phyloP scores from a whole-genome alignment of 2,113 vertebrate species.

The Lethenteron camtschaticum region DNA sequence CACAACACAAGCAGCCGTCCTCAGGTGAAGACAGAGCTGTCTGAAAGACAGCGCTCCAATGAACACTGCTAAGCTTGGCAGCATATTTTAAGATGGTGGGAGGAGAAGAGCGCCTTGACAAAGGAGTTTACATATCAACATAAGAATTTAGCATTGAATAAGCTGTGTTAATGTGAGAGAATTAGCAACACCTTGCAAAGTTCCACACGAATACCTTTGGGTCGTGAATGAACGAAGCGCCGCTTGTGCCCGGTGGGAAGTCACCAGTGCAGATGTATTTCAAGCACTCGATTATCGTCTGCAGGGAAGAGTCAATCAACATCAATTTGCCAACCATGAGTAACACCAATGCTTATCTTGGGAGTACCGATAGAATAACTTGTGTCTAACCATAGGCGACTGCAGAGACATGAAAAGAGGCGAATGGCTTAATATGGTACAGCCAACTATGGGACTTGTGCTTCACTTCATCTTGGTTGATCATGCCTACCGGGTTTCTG shows the following conservation, averaged over 20 bases:
- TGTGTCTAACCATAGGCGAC: no score
- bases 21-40: neutral
- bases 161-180: neutral
- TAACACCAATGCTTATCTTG: no score
- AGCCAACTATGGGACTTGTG: no score
- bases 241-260: constrained; percentile 89
- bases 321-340: no score
- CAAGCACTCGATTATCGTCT: constrained; percentile 96
- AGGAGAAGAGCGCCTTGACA: neutral
- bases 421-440: no score
- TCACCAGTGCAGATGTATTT: constrained; percentile 75
- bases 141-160: neutral
- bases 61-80: neutral
- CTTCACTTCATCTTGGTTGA: no score
- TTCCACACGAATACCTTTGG: constrained; percentile 44
- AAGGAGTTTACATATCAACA: neutral
- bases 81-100: neutral
- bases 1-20: neutral
- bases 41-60: neutral
- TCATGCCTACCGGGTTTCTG: no score
- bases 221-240: constrained; percentile 79
- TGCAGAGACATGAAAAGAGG: no score
- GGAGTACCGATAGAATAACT: no score
- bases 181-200: neutral
- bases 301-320: constrained; percentile 11